A percentile compares a stretch with the other conserved stretches of the same genome.
These are phyloP conservation scores for Centruroides sculpturatus DNA, from an alignment of 1,140 invertebrate species.

Conservation along the genomic window DNA sequence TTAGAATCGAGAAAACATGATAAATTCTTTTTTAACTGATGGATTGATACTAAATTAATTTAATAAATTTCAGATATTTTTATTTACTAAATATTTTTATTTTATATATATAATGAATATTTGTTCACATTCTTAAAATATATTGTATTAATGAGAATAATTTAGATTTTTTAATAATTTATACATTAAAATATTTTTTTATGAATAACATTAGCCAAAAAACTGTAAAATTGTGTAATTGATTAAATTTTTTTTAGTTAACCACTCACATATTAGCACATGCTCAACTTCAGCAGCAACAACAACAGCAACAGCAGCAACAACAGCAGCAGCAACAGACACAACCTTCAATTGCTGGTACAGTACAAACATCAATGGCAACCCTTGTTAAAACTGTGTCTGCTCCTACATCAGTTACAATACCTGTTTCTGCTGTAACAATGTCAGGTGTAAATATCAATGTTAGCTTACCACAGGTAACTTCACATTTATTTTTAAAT, in stretches of 20 bases:
- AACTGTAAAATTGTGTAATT: too few relatives aligned
- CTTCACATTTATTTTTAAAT: not conserved
- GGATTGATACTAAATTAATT: too few relatives aligned
- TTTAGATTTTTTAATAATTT: too few relatives aligned
- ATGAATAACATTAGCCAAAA: too few relatives aligned
- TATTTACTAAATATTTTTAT: too few relatives aligned
- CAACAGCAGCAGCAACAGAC: conserved; percentile 8
- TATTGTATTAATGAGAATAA: too few relatives aligned
- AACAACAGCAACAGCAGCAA: conserved; percentile 22
- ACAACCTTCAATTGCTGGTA: conserved; percentile 5
- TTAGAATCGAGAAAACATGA: too few relatives aligned
- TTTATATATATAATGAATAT: too few relatives aligned
- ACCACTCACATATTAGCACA: conserved; percentile 41
- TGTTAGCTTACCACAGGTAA: conserved; percentile 20
- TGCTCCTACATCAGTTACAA: conserved; percentile 12
- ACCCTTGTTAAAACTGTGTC: not conserved
- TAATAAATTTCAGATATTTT: too few relatives aligned
- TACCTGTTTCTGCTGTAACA: conserved; percentile 20
- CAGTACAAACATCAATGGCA: not conserved
- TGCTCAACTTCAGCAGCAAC: conserved; percentile 32
- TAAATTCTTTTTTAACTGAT: too few relatives aligned
- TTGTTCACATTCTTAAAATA: too few relatives aligned
- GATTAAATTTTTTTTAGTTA: conserved; percentile 18
- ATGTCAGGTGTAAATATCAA: conserved; percentile 19
- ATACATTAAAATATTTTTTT: too few relatives aligned